Evolutionary conservation across 2,888 invertebrate species (phyloP), one percentile per base, ranked within the genome.

Genomic region (Nasonovia ribisnigri): DNA sequence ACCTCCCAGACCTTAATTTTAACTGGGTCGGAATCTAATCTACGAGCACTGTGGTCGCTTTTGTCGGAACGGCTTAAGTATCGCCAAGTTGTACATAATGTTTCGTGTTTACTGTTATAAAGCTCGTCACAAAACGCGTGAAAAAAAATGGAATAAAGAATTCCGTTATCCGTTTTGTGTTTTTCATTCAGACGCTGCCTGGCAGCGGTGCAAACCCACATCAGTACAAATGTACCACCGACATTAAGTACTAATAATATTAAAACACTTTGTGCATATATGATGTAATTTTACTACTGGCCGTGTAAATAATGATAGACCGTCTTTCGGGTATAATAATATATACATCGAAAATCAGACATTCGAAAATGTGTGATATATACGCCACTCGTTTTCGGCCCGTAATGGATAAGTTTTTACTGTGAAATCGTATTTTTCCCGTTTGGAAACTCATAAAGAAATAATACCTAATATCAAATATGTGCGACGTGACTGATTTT

Each of bases 1-100:
- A 90, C 93, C 84, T 89, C 60, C 84, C 46, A 46, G 43, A 42
- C 89, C 84, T 89, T 90, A 89, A 90, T 93, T 92, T 84, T 46
- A 89, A 88, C 77, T 77, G 51, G 36, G 51, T 51, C 42, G n/a
- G 6, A 67, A 77, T 77, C 67, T 88, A 92, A 92, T 77, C 88
- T 88, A 51, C 92, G 42, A 29, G 36, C 84, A 46, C 43, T 46
- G 43, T 13, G 26, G 60, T 51, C 20, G 67, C 26, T 88, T 88
- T 92, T 92, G 51, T 88, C 5, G 29, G 48, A 88, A 92, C 36
- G 48, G 92, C n/a, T 88, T 57, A 46, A 87, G 36, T 48, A 86
- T 86, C 10, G 36, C 48, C 29, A 48, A 51, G 46, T 86, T 16
- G 36, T 91, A 84, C 77, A 91, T 54, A 54, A 84, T 54, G 8